A percentile compares a stretch with the other conserved stretches of the same genome.
Evolutionary conservation across 2,888 invertebrate genomes (phyloP).

Genomic region (Drosophila sordidapex): DNA sequence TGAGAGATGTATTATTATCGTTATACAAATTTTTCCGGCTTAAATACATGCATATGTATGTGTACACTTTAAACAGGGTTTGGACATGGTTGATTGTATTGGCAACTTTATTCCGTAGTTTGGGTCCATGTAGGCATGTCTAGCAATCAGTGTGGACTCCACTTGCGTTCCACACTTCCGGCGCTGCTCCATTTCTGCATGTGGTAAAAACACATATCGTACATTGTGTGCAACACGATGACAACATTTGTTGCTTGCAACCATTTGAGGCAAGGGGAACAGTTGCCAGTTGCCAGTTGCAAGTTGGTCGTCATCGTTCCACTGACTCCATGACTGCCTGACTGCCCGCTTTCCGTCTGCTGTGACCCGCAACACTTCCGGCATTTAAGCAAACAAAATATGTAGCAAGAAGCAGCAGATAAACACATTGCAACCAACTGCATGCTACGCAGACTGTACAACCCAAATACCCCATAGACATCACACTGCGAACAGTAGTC

Average conservation of each 20-base stretch:
- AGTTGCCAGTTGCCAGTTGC: constrained; percentile 30
- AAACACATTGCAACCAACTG: constrained; percentile 55
- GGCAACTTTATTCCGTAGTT: neutral
- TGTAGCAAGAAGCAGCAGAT: constrained; percentile 47
- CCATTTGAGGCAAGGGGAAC: constrained; percentile 15
- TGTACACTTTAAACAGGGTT: neutral
- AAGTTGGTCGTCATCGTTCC: constrained; percentile 3
- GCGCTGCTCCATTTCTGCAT: neutral
- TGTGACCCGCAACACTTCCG: constrained; percentile 73
- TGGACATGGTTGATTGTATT: constrained; percentile 5
- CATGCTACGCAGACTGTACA: constrained; percentile 18
- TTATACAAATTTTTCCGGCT: neutral
- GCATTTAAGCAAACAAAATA: constrained; percentile 80
- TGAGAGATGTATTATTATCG: neutral
- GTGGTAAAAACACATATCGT: constrained; percentile 37
- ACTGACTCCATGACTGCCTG: constrained; percentile 2
- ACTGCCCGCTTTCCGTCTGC: constrained; percentile 23
- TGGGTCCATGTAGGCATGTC: constrained; percentile 21
- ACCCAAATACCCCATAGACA: constrained; percentile 1
- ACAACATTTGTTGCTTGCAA: constrained; percentile 63
- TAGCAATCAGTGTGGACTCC: constrained; percentile 15
- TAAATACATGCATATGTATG: neutral
- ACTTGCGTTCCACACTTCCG: neutral
- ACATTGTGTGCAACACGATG: constrained; percentile 52
- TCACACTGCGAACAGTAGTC: constrained; percentile 2